Evolutionary conservation across 2,113 vertebrate species (phyloP).

Genomic region (Pachypanchax playfairii): DNA sequence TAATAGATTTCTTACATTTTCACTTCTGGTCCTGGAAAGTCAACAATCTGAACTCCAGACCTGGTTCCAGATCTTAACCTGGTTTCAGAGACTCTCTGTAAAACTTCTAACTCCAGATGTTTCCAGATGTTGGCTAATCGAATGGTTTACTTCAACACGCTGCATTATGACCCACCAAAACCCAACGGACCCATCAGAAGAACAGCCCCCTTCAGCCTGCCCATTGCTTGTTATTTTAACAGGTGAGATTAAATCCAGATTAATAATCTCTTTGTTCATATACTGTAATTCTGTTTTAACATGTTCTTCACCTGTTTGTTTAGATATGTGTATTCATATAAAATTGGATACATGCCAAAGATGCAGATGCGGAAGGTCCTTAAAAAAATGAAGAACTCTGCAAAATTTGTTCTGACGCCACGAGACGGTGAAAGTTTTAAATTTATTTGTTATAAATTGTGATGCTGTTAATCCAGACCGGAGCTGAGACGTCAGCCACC

Average conservation of each 20-base stretch:
- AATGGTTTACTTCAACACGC: slow-evolving; percentile 66
- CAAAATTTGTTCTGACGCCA: slow-evolving; percentile 57
- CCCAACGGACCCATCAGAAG: slow-evolving; percentile 52
- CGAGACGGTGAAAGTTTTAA: slow-evolving; percentile 61
- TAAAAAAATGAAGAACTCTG: slow-evolving; percentile 54
- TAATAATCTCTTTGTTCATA: neutral
- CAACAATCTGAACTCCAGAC: no score
- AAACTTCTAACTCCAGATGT: no score
- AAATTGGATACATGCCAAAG: slow-evolving; percentile 69
- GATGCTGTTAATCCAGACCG: neutral
- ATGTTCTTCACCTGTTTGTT: slow-evolving; percentile 3
- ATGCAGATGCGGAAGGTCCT: slow-evolving; percentile 42
- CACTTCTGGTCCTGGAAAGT: no score
- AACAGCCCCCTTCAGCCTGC: slow-evolving; percentile 51
- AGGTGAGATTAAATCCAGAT: slow-evolving; percentile 51
- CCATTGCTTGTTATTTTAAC: slow-evolving; percentile 72
- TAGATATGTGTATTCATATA: slow-evolving; percentile 77
- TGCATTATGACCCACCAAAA: slow-evolving; percentile 52
- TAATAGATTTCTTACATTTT: no score
- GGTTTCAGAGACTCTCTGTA: neutral
- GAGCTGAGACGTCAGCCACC: no score
- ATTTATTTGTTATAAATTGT: neutral
- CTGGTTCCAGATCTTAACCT: no score
- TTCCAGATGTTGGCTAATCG: slow-evolving; percentile 63
- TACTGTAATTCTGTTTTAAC: neutral